Evolutionary conservation across 2,113 vertebrate species (phyloP).

Genomic region (Caretta caretta): DNA sequence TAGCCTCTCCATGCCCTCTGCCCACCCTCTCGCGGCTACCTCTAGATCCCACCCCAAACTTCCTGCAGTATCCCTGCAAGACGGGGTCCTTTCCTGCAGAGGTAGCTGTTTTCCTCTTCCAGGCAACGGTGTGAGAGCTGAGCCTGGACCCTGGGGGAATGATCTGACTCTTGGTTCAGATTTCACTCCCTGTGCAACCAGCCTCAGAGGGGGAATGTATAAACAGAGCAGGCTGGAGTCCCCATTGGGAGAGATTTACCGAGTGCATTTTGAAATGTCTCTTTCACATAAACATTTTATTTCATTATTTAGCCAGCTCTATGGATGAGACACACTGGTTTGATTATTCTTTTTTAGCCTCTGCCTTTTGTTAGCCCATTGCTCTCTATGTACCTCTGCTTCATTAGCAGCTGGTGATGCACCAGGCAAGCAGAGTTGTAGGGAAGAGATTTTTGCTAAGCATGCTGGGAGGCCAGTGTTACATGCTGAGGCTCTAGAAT

Average conservation of each 20-base stretch:
- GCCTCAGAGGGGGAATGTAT: background rate
- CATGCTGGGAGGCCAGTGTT: background rate
- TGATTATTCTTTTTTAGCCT: constrained; percentile 44
- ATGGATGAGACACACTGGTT: background rate
- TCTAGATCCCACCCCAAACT: background rate
- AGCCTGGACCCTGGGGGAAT: background rate
- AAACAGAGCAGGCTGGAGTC: background rate
- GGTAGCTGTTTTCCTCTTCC: background rate
- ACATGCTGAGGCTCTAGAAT: background rate
- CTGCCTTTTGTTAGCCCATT: constrained; percentile 39
- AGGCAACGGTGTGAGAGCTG: background rate
- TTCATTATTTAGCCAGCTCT: background rate
- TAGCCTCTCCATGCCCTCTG: background rate
- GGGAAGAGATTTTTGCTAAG: background rate
- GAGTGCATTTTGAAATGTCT: background rate
- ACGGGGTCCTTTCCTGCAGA: background rate
- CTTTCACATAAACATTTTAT: background rate
- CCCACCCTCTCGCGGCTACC: background rate
- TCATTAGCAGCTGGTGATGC: background rate
- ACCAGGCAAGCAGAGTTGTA: background rate
- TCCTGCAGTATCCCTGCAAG: background rate
- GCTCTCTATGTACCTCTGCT: background rate
- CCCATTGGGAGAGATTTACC: background rate
- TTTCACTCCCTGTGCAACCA: background rate
- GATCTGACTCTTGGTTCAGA: background rate